Evolutionary conservation across 2,888 invertebrate genomes (phyloP).

Genomic region (Melanostoma mellinum): DNA sequence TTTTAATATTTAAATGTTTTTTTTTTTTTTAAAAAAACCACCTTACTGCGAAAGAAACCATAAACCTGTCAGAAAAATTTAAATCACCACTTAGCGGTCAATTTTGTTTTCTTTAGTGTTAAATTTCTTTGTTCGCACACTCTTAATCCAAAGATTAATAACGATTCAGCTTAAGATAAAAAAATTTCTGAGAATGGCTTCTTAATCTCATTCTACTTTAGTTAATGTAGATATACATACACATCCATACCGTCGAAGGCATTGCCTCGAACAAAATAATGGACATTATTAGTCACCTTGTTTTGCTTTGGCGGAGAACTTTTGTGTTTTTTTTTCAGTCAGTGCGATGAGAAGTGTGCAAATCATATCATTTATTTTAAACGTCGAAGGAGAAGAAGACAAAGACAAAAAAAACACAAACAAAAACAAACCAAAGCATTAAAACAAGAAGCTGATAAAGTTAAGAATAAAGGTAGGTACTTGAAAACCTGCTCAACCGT

Average conservation of each 20-base stretch:
- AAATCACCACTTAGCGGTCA: not conserved
- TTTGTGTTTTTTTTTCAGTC: not conserved
- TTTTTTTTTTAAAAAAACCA: too few relatives aligned
- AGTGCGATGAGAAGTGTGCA: constrained; percentile 1
- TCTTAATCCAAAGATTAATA: constrained; percentile 24
- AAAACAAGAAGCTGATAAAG: constrained; percentile 6
- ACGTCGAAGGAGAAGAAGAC: not conserved
- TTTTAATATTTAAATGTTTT: too few relatives aligned
- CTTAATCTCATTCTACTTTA: constrained; percentile 15
- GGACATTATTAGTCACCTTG: constrained; percentile 29
- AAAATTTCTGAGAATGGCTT: constrained; percentile 23
- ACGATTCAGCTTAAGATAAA: constrained; percentile 29
- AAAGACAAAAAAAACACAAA: not conserved
- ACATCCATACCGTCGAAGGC: not conserved
- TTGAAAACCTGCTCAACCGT: constrained; percentile 20
- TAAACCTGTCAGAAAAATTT: too few relatives aligned
- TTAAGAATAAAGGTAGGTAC: not conserved
- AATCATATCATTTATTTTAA: constrained; percentile 37
- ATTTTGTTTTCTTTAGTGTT: not conserved
- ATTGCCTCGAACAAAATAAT: too few relatives aligned
- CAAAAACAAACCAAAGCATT: not conserved
- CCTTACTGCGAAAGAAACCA: too few relatives aligned
- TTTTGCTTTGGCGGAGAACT: not conserved
- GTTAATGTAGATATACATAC: constrained; percentile 8
- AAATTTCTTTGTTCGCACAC: constrained; percentile 11